Percentiles rank a stretch among this genome's conserved stretches.
phyloP scores from a whole-genome alignment of 23 tunicate genomes.

The Trididemnum nubilum region DNA sequence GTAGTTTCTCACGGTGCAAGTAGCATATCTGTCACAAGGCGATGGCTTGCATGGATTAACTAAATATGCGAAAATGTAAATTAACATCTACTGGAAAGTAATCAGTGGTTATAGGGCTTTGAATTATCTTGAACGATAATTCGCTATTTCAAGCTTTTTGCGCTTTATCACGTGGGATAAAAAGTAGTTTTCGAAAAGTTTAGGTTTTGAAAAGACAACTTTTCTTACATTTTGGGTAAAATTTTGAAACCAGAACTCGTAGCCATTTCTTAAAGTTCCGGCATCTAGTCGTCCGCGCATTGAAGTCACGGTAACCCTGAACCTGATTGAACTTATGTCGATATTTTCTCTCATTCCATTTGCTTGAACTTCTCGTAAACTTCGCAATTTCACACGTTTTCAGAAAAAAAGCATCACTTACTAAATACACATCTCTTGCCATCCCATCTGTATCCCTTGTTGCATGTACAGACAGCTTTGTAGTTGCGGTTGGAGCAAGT shows the following conservation, averaged over 20 bases:
- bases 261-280: no score
- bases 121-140: no score
- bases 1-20: background rate
- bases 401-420: background rate
- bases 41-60: no score
- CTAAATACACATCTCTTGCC: background rate
- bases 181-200: background rate
- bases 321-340: no score
- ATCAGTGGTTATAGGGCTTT: no score
- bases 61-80: no score
- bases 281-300: no score
- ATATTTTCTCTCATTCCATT: no score
- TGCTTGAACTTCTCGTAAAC: no score
- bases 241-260: background rate
- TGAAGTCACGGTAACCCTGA: no score
- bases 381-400: background rate
- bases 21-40: conserved; percentile 2
- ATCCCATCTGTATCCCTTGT: background rate
- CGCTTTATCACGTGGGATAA: background rate
- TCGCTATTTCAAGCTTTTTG: background rate
- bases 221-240: background rate
- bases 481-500: background rate
- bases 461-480: background rate
- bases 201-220: background rate
- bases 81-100: no score